Conservation (phyloP, 2,797 vertebrate species). For the Huso huso region DNA sequence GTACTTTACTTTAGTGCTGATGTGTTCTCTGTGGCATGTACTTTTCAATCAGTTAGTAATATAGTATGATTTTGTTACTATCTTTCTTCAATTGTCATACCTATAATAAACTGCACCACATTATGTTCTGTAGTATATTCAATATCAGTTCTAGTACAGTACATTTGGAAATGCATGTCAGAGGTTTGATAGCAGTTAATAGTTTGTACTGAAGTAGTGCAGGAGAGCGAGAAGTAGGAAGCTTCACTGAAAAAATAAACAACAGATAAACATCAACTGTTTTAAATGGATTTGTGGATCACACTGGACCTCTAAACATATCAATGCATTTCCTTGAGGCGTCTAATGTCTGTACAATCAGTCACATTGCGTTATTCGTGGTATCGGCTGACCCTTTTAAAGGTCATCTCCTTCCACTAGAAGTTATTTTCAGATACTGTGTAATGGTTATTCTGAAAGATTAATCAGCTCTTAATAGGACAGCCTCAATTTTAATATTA, state of each 20-base stretch:
- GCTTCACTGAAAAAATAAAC: background rate
- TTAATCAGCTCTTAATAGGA: constrained; percentile 1
- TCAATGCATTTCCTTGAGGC: background rate
- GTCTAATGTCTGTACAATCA: background rate
- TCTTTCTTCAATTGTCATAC: too few species aligned
- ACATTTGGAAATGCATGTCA: background rate
- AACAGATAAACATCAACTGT: background rate
- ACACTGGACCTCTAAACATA: background rate
- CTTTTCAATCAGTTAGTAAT: too few species aligned
- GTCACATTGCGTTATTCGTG: background rate
- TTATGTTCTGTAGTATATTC: background rate
- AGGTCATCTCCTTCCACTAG: constrained; percentile 1
- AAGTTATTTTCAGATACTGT: background rate
- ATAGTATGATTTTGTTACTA: too few species aligned
- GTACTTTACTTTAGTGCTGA: too few species aligned
- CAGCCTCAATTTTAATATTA: background rate
- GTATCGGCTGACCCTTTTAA: background rate
- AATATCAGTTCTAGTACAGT: background rate
- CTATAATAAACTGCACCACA: too few species aligned
- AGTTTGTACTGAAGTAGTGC: background rate
- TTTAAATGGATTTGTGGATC: background rate
- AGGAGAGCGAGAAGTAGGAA: background rate
- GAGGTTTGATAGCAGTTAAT: background rate
- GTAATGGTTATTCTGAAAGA: background rate
- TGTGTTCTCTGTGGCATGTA: too few species aligned